A percentile compares a stretch with the other conserved stretches of the same genome.
Conservation (phyloP, 2,113 vertebrate genomes). For the Pseudorectes ferrugineus region DNA sequence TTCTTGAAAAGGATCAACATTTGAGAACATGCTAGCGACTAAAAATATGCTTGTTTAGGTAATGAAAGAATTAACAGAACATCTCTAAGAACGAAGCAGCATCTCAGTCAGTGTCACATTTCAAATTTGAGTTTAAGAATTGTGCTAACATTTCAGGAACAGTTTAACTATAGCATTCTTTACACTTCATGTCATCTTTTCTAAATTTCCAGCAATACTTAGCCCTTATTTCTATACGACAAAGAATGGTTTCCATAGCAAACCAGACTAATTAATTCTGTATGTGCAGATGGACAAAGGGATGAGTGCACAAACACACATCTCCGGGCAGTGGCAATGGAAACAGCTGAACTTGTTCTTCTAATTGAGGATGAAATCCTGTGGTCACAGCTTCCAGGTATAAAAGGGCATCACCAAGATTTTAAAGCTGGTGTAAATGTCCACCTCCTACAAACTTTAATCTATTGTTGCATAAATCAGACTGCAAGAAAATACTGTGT, state of each 20-base stretch:
- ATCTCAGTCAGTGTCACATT: neutral
- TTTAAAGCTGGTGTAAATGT: neutral
- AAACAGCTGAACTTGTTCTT: conserved; percentile 24
- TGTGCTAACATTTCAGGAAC: neutral
- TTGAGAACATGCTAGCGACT: neutral
- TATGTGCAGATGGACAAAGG: neutral
- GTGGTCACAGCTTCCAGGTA: neutral
- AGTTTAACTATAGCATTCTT: conserved; percentile 27
- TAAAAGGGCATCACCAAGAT: neutral
- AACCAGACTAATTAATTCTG: conserved; percentile 37
- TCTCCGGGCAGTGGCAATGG: neutral
- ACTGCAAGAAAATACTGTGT: neutral
- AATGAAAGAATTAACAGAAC: neutral
- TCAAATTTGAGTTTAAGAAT: neutral
- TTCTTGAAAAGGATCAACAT: neutral
- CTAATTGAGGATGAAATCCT: conserved; percentile 41
- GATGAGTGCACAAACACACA: neutral
- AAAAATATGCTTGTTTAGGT: neutral
- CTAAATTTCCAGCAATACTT: neutral
- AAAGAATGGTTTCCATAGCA: conserved; percentile 54
- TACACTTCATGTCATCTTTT: neutral
- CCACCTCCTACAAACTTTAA: neutral
- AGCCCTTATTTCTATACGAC: neutral
- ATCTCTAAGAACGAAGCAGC: neutral
- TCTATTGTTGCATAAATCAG: neutral